Evolutionary conservation across 2,113 vertebrate genomes (phyloP), one percentile per base, ranked within the genome.

Genomic region (Megalops atlanticus): DNA sequence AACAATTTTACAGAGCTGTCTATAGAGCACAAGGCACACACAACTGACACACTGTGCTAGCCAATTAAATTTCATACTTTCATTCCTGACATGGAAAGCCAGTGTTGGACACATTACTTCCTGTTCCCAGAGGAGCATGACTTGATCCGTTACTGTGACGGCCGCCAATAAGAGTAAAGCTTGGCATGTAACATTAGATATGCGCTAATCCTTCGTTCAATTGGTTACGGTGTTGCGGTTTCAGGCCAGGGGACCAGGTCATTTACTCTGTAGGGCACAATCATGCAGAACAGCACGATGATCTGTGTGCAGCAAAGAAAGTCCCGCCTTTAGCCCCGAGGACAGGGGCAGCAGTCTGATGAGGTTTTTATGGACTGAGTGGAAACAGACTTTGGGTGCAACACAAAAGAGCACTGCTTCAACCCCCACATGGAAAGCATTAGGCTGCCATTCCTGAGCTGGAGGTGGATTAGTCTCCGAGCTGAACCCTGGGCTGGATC

Each of bases 371-470:
- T 27, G 79, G 77, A 82, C 86, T 91, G 90, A 94, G 92, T 93
- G 92, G 88, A 93, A 92, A 85, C 91, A 92, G 92, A 91, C 88
- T 86, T 76, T n/a, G 58, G 80, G 81, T 73, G 79, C 80, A 82
- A 88, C 45, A 90, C 84, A 88, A 88, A n/a, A 89, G 89, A 82
- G 86, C 83, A 88, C 87, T 81, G 81, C 83, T 81, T 86, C 85
- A 80, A 85, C 83, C 85, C 85, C 87, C 92, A 93, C 84, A 89
- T 92, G 92, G 91, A 89, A 92, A 86, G 81, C 83, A 91, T 93
- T 92, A 92, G 74, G 84, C 58, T 75, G 77, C 82, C 85, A 85
- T 89, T 91, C 87, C 85, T 84, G 72, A 81, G 75, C 76, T 85
- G 87, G 86, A 86, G 89, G 87, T 87, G 89, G 90, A 90, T 90